Evolutionary conservation across 2,888 invertebrate genomes (phyloP).

Genomic region (Dicyrtoma fusca): DNA sequence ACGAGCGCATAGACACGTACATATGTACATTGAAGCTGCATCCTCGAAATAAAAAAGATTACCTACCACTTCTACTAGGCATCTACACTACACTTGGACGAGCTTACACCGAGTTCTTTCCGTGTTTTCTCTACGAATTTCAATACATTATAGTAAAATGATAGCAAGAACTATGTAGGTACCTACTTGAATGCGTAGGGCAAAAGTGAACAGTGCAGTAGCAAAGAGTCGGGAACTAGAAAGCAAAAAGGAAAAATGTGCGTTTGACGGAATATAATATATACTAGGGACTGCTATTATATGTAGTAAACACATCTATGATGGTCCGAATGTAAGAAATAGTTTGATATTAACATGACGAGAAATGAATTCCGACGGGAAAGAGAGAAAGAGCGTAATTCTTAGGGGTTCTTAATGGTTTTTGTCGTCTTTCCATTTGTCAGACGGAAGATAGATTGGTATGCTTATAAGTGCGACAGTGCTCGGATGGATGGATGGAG

Average conservation of each 20-base stretch:
- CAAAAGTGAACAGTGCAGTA: too few relatives aligned
- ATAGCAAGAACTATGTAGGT: too few relatives aligned
- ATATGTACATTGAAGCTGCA: not conserved
- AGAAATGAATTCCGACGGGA: constrained; percentile 34
- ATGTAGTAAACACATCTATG: constrained; percentile 8
- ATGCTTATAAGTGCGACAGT: constrained; percentile 30
- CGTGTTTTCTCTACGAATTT: constrained; percentile 1
- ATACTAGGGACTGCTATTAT: too few relatives aligned
- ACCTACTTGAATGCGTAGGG: not conserved
- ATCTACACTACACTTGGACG: too few relatives aligned
- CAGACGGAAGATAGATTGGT: constrained; percentile 45
- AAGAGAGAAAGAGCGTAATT: constrained; percentile 38
- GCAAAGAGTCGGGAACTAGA: too few relatives aligned
- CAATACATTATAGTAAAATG: constrained; percentile 3
- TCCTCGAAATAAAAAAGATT: too few relatives aligned
- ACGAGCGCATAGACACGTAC: not conserved
- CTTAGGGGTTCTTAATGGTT: constrained; percentile 43
- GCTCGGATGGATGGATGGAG: constrained; percentile 13
- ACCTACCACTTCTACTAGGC: too few relatives aligned
- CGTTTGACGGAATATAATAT: too few relatives aligned
- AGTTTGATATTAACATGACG: constrained; percentile 33
- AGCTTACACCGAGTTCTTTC: not conserved
- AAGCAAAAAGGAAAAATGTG: too few relatives aligned
- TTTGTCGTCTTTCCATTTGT: constrained; percentile 45
- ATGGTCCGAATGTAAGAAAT: constrained; percentile 8